phyloP scores from a whole-genome alignment of 2,113 vertebrate species.

The Bolborhynchus lineola region DNA sequence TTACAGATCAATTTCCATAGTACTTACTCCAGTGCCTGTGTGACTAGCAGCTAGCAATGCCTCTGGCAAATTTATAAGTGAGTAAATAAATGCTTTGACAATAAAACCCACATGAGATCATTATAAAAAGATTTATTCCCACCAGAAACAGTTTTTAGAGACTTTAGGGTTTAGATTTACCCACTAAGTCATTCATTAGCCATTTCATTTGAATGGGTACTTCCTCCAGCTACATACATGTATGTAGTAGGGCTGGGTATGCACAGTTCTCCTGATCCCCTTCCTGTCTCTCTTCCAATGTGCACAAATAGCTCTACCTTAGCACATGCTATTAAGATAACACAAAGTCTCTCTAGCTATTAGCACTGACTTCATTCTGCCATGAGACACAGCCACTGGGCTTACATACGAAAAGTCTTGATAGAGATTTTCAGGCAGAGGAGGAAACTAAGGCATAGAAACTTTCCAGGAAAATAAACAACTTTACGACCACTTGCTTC shows the following conservation, averaged over 20 bases:
- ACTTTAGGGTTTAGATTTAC: not conserved
- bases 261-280: not conserved
- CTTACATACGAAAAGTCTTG: not conserved
- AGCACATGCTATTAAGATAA: not conserved
- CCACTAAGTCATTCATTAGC: not conserved
- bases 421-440: not conserved
- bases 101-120: not conserved
- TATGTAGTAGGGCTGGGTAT: not conserved
- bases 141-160: not conserved
- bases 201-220: not conserved
- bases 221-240: not conserved
- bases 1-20: not conserved
- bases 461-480: not conserved
- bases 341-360: not conserved
- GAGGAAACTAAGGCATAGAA: not conserved
- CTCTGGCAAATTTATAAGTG: not conserved
- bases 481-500: not conserved
- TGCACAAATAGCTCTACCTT: not conserved
- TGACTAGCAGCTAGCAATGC: not conserved
- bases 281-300: not conserved
- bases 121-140: not conserved
- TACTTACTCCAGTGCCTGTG: not conserved
- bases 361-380: not conserved
- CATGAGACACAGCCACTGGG: fast-evolving
- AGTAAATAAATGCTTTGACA: not conserved